Base-by-base conservation (phyloP, 1,140 invertebrate genomes). In the Drosophila grimshawi region DNA sequence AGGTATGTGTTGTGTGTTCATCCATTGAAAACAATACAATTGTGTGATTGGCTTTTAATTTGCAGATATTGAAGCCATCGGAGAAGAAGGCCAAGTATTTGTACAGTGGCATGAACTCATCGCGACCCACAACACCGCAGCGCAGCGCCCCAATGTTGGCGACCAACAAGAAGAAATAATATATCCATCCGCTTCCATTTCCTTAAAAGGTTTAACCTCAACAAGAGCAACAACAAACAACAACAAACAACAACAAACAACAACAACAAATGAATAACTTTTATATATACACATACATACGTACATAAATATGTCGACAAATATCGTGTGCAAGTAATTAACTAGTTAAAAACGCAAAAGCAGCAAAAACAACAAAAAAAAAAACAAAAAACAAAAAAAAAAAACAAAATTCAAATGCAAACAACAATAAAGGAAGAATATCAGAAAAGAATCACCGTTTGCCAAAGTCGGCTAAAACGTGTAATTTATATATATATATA, bases 21-120 rank as follows among this genome's bases (percentile, higher is more conserved):
- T 19, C 19, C 19, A 19, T 19, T 19, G 19, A 19, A 19, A 19
- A 19, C 19, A 1, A 3, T 4, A 30, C 3, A 43, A 4, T 4
- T 33, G 19, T 19, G 19, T 7, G 3, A 46, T 19, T 51, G 4
- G 48, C 68, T 67, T 46, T 59, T 45, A 48, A 56, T 56, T 83
- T 94, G 90, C 91, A 99, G 98, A 99, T 99, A 86, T 93, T 99
- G 91, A 99, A 99, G 94, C 98, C 98, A 82, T 99, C 98, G 48
- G 98, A 99, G 93, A 99, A 99, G 94, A 99, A 99, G 93, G 98
- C 98, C 37, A 99, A 99, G 93, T 99, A 99, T 93, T 98, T 99
- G 93, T 99, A 99, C 93, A 95, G 95, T 78, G 96, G 96, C 73
- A 95, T 96, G 93, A 97, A 97, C 91, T 95, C 95, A 60, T 96